Evolutionary conservation across 2,888 invertebrate genomes (phyloP), one percentile per base, ranked within the genome.

Genomic region (Julus scandinavius): DNA sequence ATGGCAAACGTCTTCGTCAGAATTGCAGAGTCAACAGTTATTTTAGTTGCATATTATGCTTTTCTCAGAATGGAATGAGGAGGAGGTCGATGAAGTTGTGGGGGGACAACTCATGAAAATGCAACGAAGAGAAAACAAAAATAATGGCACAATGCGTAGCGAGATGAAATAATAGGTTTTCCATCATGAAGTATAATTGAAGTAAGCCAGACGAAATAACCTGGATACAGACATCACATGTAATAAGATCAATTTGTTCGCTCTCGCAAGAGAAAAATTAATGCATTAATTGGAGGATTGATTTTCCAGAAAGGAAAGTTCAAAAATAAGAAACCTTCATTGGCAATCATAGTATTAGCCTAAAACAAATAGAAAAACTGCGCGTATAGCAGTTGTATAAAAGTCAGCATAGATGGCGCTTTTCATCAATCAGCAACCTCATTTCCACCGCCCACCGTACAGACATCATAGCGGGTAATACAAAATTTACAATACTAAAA

Each of bases 111-210:
- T n/a, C 58, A 54, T n/a, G 58, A n/a, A 63, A 63, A 63, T 63
- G 58, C 58, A 63, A 63, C 58, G n/a, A 63, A 63, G 58, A 63
- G n/a, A 63, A 63, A 63, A 63, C 58, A 63, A 63, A 63, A 63
- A n/a, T 63, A n/a, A 63, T n/a, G n/a, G 58, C n/a, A n/a, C n/a
- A n/a, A 6, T n/a, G 58, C 58, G 58, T 63, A 63, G n/a, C 58
- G 58, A 63, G 58, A 63, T 63, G 58, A 63, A 63, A 63, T 63
- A 63, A 63, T 63, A n/a, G 58, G 58, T 63, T 63, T 63, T n/a
- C 58, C 58, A 63, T 63, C 58, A 63, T 63, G 58, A n/a, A 63
- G 58, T 63, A 63, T 63, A 63, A 63, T 63, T 63, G 58, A 63
- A 63, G 58, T n/a, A 63, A 63, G 58, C 58, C 58, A 63, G 58